These are phyloP conservation scores for Macroglossus sobrinus DNA, from an alignment of 2,113 vertebrate species.

Conservation along the genomic window DNA sequence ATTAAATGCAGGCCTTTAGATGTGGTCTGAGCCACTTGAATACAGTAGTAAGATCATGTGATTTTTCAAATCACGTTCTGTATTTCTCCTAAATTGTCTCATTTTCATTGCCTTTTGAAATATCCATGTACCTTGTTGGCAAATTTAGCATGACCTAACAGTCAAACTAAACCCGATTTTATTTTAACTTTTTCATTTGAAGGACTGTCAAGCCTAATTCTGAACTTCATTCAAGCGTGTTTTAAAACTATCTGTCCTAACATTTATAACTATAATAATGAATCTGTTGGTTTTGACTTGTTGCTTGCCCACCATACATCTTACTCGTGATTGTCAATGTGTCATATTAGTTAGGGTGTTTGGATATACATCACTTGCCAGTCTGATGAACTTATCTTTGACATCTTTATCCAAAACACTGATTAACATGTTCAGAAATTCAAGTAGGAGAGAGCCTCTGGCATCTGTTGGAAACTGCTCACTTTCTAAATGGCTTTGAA, in stretches of 20 bases:
- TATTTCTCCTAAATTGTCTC: not conserved
- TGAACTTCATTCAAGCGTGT: not conserved
- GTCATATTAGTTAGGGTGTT: not conserved
- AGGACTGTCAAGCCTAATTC: not conserved
- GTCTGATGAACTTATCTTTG: not conserved
- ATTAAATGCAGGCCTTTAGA: not conserved
- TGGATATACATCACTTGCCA: not conserved
- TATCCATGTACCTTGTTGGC: not conserved
- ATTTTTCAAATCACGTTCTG: not conserved
- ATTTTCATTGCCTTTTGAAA: not conserved
- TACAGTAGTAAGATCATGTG: not conserved
- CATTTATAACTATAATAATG: not conserved
- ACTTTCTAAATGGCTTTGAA: not conserved
- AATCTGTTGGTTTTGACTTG: not conserved
- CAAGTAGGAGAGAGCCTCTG: not conserved
- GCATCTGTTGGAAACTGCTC: conserved; percentile 3
- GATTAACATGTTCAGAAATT: not conserved
- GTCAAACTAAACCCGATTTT: not conserved
- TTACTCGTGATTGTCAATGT: not conserved
- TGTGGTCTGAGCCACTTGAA: not conserved
- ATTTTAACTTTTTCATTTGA: not conserved
- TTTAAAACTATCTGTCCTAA: not conserved
- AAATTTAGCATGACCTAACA: not conserved
- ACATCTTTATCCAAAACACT: not conserved
- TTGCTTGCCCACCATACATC: not conserved